Evolutionary conservation across 2,113 vertebrate genomes (phyloP), one percentile per base, ranked within the genome.

Genomic region (Meriones unguiculatus): DNA sequence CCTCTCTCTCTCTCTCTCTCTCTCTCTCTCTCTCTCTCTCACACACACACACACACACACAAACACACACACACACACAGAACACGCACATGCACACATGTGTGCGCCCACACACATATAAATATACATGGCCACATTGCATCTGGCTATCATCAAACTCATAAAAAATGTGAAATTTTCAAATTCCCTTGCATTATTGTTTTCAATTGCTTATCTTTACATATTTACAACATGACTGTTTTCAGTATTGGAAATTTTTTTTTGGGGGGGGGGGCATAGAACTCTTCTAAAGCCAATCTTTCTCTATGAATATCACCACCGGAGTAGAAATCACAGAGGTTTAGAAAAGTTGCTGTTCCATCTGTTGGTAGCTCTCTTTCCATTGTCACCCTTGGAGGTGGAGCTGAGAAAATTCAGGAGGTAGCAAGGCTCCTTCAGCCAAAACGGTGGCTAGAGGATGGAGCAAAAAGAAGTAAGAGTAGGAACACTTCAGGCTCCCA

Each of bases 401-500:
- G 22, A n/a, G 25, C 62, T 95, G 93, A 98, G 96, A 84, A 97
- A 80, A 97, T 97, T 25, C 41, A 17, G 81, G 90, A 90, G 92
- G 93, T 38, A 91, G 93, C 97, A 92, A 96, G 96, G 77, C 96
- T 95, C 84, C 91, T 97, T 98, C 98, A 96, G 94, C 75, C 52
- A 87, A 64, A 87, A 72, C 65, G 91, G 95, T 97, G 82, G 85
- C 72, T 95, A 46, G 96, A 95, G 96, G 95, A 97, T 90, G 97
- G 92, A 97, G 81, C 0, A 35, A 97, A 84, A 91, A 93, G 57
- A 95, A 96, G 96, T 41, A 64, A 64, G 38, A 85, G 59, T 65
- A 65, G 90, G 95, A 97, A 94, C 94, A 93, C 93, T 96, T 97
- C 89, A 93, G 97, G 97, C 93, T 98, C 96, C 86, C 96, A 69